These are phyloP conservation scores for Pseudolaguvia tuberculata DNA, from an alignment of 2,113 vertebrate genomes.

Conservation along the genomic window DNA sequence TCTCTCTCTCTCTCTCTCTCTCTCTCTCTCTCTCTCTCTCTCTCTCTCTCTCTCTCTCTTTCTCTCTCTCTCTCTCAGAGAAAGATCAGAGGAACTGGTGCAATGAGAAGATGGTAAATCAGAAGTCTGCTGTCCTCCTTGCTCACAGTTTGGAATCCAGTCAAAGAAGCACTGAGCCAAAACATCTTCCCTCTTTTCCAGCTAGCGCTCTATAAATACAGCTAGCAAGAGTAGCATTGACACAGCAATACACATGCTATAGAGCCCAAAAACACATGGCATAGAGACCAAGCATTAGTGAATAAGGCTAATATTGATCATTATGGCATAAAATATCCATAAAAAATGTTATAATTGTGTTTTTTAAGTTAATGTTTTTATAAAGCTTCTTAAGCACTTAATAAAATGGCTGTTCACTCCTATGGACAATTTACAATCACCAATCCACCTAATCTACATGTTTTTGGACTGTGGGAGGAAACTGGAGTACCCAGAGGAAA, in stretches of 20 bases:
- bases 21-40: neutral
- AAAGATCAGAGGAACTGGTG: slow-evolving; percentile 28
- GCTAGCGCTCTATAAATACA: slow-evolving; percentile 67
- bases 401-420: no score
- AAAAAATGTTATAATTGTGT: no score
- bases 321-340: no score
- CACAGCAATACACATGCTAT: neutral
- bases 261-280: neutral
- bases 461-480: no score
- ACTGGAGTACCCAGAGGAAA: no score
- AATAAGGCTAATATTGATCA: neutral
- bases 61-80: neutral
- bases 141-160: slow-evolving; percentile 65
- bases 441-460: no score
- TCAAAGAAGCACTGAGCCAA: slow-evolving; percentile 63
- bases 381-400: no score
- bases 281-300: no score
- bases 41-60: neutral
- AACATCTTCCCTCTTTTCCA: slow-evolving; percentile 23
- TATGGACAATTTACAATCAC: no score
- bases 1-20: neutral
- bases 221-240: slow-evolving; percentile 54
- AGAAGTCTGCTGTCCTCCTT: slow-evolving; percentile 48
- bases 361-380: no score
- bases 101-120: slow-evolving; percentile 63